A percentile compares a stretch with the other conserved stretches of the same genome.
Evolutionary conservation across 2,888 invertebrate genomes (phyloP).

Genomic region (Cheilosia variabilis): DNA sequence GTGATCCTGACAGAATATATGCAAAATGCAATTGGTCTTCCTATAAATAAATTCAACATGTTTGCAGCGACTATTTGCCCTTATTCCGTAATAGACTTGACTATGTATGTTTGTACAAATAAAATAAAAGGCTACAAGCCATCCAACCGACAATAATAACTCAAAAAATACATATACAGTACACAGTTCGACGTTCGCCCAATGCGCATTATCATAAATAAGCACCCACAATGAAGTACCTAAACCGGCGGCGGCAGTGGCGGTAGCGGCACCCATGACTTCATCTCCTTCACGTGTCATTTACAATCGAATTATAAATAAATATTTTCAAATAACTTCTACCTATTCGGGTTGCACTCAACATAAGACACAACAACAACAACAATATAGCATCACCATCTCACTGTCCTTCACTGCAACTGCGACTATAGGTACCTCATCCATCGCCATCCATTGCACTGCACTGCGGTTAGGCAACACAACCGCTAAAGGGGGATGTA

Average conservation of each 20-base stretch:
- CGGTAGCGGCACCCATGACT: slow-evolving; percentile 20
- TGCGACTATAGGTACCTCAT: background rate
- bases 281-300: slow-evolving; percentile 47
- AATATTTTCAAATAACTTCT: slow-evolving; percentile 50
- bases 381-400: slow-evolving; percentile 23
- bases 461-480: slow-evolving; percentile 44
- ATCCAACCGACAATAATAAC: background rate
- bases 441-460: slow-evolving; percentile 32
- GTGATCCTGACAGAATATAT: too few relatives aligned
- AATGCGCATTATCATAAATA: slow-evolving; percentile 17
- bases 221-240: slow-evolving; percentile 18
- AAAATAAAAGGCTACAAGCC: background rate
- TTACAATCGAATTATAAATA: slow-evolving; percentile 58
- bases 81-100: background rate
- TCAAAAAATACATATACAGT: background rate
- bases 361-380: slow-evolving; percentile 27
- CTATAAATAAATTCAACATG: background rate
- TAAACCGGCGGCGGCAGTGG: background rate
- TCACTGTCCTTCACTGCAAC: slow-evolving; percentile 34
- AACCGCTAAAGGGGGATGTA: slow-evolving; percentile 40
- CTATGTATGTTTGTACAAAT: background rate
- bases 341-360: slow-evolving; percentile 41
- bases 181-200: background rate
- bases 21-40: background rate
- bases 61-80: background rate